Conservation (phyloP, 2,113 vertebrate species). For the Eolophus roseicapilla region DNA sequence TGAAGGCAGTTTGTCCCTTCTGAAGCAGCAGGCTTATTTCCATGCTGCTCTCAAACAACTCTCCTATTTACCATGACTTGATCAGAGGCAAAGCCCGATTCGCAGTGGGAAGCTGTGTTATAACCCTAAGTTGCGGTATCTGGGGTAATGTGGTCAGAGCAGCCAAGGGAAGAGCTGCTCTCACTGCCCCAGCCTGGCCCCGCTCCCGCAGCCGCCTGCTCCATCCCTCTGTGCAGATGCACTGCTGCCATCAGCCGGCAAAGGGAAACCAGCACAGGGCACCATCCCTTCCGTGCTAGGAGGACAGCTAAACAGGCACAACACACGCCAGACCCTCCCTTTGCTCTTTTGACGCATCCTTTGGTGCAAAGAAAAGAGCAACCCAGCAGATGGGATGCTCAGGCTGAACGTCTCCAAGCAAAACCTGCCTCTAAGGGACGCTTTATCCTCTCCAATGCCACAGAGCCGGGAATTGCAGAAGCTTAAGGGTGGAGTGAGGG, state of each 20-base stretch:
- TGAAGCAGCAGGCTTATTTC: background rate
- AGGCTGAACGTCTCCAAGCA: background rate
- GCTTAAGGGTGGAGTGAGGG: background rate
- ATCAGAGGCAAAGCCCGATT: background rate
- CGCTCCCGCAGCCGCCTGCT: background rate
- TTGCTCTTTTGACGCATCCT: background rate
- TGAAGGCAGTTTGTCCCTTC: background rate
- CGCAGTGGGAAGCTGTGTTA: background rate
- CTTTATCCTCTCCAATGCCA: background rate
- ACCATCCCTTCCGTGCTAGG: background rate
- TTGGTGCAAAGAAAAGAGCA: background rate
- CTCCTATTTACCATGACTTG: background rate
- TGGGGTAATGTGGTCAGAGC: background rate
- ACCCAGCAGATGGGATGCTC: background rate
- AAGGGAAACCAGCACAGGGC: background rate
- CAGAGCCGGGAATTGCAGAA: accelerated
- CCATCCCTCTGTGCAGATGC: background rate
- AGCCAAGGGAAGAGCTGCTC: background rate
- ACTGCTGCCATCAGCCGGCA: conserved; percentile 61
- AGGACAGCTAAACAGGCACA: background rate
- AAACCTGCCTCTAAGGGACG: background rate
- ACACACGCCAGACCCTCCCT: background rate
- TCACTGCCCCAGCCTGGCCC: background rate
- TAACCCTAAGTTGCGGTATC: background rate
- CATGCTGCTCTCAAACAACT: accelerated